These are phyloP conservation scores for Drosophila mercatorum DNA, from an alignment of 2,888 invertebrate species.

Conservation along the genomic window DNA sequence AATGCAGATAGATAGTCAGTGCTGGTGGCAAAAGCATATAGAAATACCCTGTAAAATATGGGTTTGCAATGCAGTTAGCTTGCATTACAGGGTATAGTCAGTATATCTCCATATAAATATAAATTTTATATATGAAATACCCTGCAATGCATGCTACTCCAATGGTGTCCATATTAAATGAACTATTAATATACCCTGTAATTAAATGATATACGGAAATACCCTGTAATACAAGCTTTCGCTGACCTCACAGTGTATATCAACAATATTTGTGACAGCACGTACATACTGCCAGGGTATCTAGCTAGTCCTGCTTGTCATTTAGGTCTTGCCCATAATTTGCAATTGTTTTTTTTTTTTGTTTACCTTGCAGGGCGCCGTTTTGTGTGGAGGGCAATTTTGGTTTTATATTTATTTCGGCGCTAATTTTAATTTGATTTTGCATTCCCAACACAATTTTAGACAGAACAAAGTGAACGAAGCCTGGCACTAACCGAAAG, in stretches of 20 bases:
- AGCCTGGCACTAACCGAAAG: neutral
- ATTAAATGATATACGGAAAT: too few species aligned
- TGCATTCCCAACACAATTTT: slow-evolving; percentile 24
- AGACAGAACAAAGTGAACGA: slow-evolving; percentile 9
- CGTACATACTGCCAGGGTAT: neutral
- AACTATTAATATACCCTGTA: too few species aligned
- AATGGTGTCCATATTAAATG: too few species aligned
- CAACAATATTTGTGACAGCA: neutral
- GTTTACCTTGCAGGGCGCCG: slow-evolving; percentile 26
- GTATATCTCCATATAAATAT: too few species aligned
- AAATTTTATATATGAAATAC: too few species aligned
- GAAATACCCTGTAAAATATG: too few species aligned
- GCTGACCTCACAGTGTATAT: neutral
- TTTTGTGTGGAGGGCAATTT: slow-evolving; percentile 46
- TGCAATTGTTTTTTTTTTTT: slow-evolving; percentile 27
- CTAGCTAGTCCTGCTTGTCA: neutral
- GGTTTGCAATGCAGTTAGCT: too few species aligned
- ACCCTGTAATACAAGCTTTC: neutral
- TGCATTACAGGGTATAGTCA: too few species aligned
- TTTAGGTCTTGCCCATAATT: neutral
- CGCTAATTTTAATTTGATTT: slow-evolving; percentile 58
- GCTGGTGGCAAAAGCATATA: too few species aligned
- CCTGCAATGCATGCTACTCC: neutral
- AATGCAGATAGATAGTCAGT: too few species aligned
- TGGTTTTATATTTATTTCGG: neutral